Percentiles rank a stretch among this genome's conserved stretches.
Evolutionary conservation across 2,113 vertebrate genomes (phyloP).

Genomic region (Erpornis zantholeuca): DNA sequence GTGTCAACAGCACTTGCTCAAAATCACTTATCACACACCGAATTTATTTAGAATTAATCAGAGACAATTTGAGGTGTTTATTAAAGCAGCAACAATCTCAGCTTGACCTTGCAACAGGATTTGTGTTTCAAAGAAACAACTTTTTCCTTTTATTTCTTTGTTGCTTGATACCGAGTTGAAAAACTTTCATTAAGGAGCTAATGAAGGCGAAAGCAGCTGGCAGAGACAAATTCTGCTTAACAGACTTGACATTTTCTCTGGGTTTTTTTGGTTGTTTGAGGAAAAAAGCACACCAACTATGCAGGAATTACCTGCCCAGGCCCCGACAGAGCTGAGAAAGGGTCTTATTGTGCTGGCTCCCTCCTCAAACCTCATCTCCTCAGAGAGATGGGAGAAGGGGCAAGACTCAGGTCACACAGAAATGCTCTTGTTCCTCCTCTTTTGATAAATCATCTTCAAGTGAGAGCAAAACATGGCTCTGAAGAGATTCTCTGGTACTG

Average conservation of each 20-base stretch:
- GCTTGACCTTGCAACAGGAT: slow-evolving; percentile 49
- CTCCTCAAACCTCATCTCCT: background rate
- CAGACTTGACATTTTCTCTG: background rate
- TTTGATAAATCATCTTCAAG: background rate
- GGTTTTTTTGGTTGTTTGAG: background rate
- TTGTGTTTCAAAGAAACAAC: slow-evolving; percentile 9
- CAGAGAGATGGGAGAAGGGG: background rate
- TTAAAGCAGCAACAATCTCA: slow-evolving; percentile 26
- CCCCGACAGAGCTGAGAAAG: background rate
- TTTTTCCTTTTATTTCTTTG: background rate
- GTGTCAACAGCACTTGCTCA: slow-evolving; percentile 35
- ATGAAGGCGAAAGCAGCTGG: background rate
- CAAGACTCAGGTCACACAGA: background rate
- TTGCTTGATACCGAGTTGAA: background rate
- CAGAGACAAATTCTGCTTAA: background rate
- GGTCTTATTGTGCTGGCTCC: background rate
- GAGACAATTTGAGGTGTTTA: slow-evolving; percentile 50
- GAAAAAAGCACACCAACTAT: background rate
- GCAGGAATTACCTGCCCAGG: background rate
- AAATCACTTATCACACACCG: slow-evolving; percentile 7
- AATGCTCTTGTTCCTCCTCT: background rate
- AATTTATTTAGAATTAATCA: slow-evolving; percentile 63
- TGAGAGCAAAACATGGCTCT: background rate
- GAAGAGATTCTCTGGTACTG: background rate
- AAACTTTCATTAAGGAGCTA: slow-evolving; percentile 8